Evolutionary conservation across 1,140 invertebrate genomes (phyloP).

Genomic region (Drosophila cardini): DNA sequence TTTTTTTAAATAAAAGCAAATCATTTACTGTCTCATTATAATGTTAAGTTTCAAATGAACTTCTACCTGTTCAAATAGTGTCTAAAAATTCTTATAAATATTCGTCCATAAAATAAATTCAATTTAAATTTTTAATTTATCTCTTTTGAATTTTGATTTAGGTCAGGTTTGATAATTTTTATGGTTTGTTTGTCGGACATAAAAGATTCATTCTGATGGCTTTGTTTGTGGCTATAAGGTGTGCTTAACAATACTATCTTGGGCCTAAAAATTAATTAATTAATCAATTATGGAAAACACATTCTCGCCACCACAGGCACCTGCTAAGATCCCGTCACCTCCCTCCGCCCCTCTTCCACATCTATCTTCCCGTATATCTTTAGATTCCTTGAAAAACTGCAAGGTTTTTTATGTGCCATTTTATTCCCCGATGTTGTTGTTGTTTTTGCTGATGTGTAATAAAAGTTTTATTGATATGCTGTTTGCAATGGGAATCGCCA

Average conservation of each 20-base stretch:
- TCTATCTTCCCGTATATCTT: background rate
- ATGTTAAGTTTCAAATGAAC: no score
- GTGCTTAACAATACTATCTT: constrained; percentile 28
- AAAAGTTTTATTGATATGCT: constrained; percentile 70
- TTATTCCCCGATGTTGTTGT: constrained; percentile 38
- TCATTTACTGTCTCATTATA: no score
- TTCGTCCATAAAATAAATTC: no score
- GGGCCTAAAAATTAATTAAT: constrained; percentile 65
- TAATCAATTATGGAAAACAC: constrained; percentile 78
- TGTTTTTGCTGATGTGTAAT: constrained; percentile 54
- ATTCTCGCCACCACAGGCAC: constrained; percentile 31
- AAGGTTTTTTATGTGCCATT: constrained; percentile 58
- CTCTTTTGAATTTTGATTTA: background rate
- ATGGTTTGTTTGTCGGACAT: constrained; percentile 35
- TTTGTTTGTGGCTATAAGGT: constrained; percentile 44
- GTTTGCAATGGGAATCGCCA: constrained; percentile 15
- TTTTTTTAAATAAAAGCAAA: no score
- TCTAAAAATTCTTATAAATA: no score
- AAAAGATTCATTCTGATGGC: constrained; percentile 35
- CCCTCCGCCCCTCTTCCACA: background rate
- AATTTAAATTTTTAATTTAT: no score
- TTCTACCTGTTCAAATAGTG: no score
- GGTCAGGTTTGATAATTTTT: constrained; percentile 23
- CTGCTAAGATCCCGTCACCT: constrained; percentile 14
- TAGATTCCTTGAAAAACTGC: constrained; percentile 64